Percentiles rank a stretch among this genome's conserved stretches.
Conservation (phyloP, 2,888 invertebrate genomes). For the Venustoraphidia nigricollis region DNA sequence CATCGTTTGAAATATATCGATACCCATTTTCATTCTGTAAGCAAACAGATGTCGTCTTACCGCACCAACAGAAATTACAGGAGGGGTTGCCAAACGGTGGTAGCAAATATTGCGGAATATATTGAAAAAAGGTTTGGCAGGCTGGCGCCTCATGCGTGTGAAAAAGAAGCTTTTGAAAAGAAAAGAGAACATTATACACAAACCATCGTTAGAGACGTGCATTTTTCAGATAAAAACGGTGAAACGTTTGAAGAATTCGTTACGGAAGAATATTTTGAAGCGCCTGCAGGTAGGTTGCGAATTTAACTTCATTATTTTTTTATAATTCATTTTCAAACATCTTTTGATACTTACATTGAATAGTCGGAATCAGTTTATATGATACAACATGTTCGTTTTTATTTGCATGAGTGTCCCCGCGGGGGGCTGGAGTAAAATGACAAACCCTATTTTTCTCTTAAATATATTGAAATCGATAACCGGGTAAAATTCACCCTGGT, state of each 20-base stretch:
- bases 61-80: conserved; percentile 42
- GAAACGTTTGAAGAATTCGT: conserved; percentile 35
- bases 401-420: too few relatives aligned
- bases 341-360: too few relatives aligned
- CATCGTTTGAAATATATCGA: conserved; percentile 58
- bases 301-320: background rate
- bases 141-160: conserved; percentile 45
- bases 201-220: conserved; percentile 47
- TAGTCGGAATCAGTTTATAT: too few relatives aligned
- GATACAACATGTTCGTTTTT: too few relatives aligned
- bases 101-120: conserved; percentile 43
- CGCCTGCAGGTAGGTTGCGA: conserved; percentile 4
- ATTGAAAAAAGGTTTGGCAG: conserved; percentile 64
- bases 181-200: conserved; percentile 42
- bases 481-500: too few relatives aligned
- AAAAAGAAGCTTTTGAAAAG: conserved; percentile 51
- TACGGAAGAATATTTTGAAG: conserved; percentile 25
- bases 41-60: conserved; percentile 41
- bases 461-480: too few relatives aligned
- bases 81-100: conserved; percentile 27
- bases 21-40: conserved; percentile 45
- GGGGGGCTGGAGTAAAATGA: too few relatives aligned
- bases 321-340: background rate
- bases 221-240: conserved; percentile 44
- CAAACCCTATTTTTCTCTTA: too few relatives aligned